Conservation (phyloP, 1,140 invertebrate genomes). For the Charaxes varanes region DNA sequence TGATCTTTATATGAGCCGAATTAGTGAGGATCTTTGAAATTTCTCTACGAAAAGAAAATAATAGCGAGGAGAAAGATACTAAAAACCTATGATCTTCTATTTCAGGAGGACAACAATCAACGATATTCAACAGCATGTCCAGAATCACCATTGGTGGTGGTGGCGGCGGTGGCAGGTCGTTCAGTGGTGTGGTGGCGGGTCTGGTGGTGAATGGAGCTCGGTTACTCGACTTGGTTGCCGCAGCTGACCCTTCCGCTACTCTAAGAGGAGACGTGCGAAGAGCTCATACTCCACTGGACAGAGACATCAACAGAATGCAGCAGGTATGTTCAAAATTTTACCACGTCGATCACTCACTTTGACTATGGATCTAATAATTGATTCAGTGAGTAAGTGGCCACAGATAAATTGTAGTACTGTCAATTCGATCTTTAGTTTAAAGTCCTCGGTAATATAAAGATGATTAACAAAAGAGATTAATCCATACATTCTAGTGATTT, state of each 20-base stretch:
- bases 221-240: slow-evolving; percentile 89
- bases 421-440: too few relatives aligned
- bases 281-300: slow-evolving; percentile 82
- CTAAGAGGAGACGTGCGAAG: slow-evolving; percentile 84
- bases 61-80: too few relatives aligned
- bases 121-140: slow-evolving; percentile 94
- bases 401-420: too few relatives aligned
- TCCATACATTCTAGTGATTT: too few relatives aligned
- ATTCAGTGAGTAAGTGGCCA: too few relatives aligned
- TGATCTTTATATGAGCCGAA: too few relatives aligned
- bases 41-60: too few relatives aligned
- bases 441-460: too few relatives aligned
- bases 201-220: slow-evolving; percentile 90
- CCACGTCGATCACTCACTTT: too few relatives aligned
- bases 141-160: slow-evolving; percentile 93
- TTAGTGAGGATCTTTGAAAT: too few relatives aligned
- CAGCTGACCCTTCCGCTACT: slow-evolving; percentile 83
- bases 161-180: slow-evolving; percentile 83
- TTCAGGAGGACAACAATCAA: slow-evolving; percentile 89
- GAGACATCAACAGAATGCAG: slow-evolving; percentile 87
- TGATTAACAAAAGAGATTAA: too few relatives aligned
- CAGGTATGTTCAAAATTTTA: slow-evolving; percentile 79
- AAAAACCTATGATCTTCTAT: slow-evolving; percentile 7
- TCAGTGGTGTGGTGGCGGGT: slow-evolving; percentile 91
- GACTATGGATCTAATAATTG: too few relatives aligned